Evolutionary conservation across 2,888 invertebrate genomes (phyloP), one percentile per base, ranked within the genome.

Genomic region (Amphipoea oculea): DNA sequence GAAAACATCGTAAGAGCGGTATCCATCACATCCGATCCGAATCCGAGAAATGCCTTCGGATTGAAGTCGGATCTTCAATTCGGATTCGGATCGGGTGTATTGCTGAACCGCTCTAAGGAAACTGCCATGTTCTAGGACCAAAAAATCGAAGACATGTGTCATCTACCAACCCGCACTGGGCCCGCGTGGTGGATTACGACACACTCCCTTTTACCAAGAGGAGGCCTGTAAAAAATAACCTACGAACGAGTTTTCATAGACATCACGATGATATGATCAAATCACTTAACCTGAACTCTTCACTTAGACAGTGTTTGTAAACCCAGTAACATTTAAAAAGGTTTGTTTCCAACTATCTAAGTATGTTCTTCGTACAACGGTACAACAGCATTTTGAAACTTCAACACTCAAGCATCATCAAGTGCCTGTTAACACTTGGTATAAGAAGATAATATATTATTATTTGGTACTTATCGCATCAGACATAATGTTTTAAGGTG

Each of bases 341-440:
- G n/a, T 60, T 40, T 40, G 40, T 79, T 51, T 48, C 48, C 48
- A 67, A 67, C 12, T 40, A 23, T 48, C 17, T 23, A 51, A 60
- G 40, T 60, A 29, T 9, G 48, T 29, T 9, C 29, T 7, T 23
- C 29, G 23, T 51, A 17, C 7, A 51, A 23, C 60, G n/a, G 60
- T 40, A 73, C 54, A 23, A 76, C 40, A 76, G 17, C 48, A 73
- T 57, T 73, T 42, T 57, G 29, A 45, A 65, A 80, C 68, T 42
- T 80, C 40, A 48, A 62, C 40, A 20, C 40, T 82, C 40, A 63
- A 81, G 68, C 4, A 40, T 68, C 67, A 45, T 82, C 45, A 63
- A 68, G 40, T 74, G 40, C 23, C 40, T 74, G 45, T 80, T 67
- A 73, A 42, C 68, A 78, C 78, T 68, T 11, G 5, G 23, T 40